Percentiles rank a stretch among this genome's conserved stretches.
phyloP scores from a whole-genome alignment of 2,797 vertebrate genomes.

The Eulemur albifrons region DNA sequence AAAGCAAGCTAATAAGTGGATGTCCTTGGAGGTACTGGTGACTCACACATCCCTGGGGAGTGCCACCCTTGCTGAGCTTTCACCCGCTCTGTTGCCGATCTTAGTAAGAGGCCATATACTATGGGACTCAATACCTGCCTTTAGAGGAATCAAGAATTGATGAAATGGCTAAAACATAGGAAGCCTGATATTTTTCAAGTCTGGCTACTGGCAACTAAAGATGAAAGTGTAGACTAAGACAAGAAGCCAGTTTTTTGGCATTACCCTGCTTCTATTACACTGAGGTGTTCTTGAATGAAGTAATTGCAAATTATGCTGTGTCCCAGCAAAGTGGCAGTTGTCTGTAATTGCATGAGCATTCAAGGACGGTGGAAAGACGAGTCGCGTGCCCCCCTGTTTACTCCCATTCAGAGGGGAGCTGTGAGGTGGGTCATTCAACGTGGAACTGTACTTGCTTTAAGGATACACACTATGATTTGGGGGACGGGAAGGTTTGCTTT shows the following conservation, averaged over 20 bases:
- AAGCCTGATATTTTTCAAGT: background rate
- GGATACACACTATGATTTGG: background rate
- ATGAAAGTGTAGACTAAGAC: background rate
- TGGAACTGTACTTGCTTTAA: background rate
- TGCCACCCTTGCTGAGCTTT: background rate
- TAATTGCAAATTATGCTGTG: background rate
- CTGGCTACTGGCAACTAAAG: background rate
- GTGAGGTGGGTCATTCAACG: background rate
- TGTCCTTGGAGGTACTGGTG: background rate
- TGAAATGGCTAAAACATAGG: background rate
- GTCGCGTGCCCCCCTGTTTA: background rate
- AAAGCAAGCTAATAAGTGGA: background rate
- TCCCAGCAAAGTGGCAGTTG: background rate
- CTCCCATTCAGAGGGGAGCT: background rate
- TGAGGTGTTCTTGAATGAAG: background rate
- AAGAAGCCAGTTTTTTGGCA: background rate
- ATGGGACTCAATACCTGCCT: background rate
- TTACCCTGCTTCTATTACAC: background rate
- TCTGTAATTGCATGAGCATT: background rate
- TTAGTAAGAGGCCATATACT: background rate
- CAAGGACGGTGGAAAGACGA: background rate
- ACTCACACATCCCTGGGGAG: background rate
- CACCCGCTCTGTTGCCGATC: background rate
- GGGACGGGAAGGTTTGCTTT: background rate
- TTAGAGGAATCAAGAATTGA: slow-evolving; percentile 1